A percentile compares a stretch with the other conserved stretches of the same genome.
These are phyloP conservation scores for Dusona sp. DNA, from an alignment of 2,888 invertebrate species.

Conservation along the genomic window DNA sequence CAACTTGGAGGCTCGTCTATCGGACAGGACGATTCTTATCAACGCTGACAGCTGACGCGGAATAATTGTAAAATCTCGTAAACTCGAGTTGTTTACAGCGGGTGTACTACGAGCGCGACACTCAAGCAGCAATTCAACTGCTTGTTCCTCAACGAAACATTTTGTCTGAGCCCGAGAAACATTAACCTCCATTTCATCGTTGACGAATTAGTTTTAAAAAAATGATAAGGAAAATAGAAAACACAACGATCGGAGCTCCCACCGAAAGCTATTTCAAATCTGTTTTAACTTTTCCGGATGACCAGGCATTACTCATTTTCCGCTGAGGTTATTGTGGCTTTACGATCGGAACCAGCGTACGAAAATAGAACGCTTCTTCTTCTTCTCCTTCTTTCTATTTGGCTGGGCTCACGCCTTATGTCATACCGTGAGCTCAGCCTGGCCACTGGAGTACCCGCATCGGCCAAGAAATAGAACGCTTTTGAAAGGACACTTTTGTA, in stretches of 20 bases:
- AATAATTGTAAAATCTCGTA: slow-evolving; percentile 15
- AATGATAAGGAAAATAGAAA: neutral
- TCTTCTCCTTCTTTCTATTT: too few species aligned
- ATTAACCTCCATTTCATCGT: slow-evolving; percentile 66
- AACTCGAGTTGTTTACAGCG: slow-evolving; percentile 64
- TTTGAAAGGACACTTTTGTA: slow-evolving; percentile 65
- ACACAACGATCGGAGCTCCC: slow-evolving; percentile 2
- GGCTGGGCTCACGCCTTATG: too few species aligned
- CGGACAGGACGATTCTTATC: slow-evolving; percentile 11
- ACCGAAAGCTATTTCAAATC: slow-evolving; percentile 47
- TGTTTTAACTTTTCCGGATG: slow-evolving; percentile 55
- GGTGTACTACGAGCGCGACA: slow-evolving; percentile 38
- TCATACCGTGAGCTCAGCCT: too few species aligned
- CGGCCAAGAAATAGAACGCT: too few species aligned
- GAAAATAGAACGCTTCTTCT: slow-evolving; percentile 76
- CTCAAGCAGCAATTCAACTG: slow-evolving; percentile 39
- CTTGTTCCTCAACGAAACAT: slow-evolving; percentile 44
- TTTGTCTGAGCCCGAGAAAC: slow-evolving; percentile 45
- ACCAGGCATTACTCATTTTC: slow-evolving; percentile 63
- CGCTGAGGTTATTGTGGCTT: slow-evolving; percentile 69
- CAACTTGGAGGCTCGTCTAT: slow-evolving; percentile 14
- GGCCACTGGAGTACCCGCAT: too few species aligned
- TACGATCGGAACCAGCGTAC: slow-evolving; percentile 71
- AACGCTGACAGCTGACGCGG: slow-evolving; percentile 14
- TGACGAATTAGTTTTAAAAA: slow-evolving; percentile 19